phyloP scores from a whole-genome alignment of 1,140 invertebrate species.

The Ectropis grisescens region DNA sequence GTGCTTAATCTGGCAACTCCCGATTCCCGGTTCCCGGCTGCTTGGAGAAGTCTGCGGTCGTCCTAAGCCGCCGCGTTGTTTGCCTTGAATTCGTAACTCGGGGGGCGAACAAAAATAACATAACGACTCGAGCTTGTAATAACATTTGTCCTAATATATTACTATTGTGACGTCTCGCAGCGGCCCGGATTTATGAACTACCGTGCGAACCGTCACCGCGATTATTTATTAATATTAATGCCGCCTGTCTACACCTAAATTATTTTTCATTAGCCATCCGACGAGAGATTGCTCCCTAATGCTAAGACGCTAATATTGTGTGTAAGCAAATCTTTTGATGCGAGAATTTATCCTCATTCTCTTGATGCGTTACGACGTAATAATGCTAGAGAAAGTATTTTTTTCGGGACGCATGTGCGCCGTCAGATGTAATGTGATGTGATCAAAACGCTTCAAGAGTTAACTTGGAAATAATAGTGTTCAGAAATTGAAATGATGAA shows the following conservation, averaged over 20 bases:
- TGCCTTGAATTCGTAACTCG: too few relatives aligned
- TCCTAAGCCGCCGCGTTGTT: too few relatives aligned
- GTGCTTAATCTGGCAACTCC: too few relatives aligned
- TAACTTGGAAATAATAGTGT: too few relatives aligned
- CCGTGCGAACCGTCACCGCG: slow-evolving; percentile 45
- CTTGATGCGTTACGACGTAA: slow-evolving; percentile 1
- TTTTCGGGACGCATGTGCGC: too few relatives aligned
- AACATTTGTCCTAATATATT: slow-evolving; percentile 64
- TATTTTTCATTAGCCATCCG: slow-evolving; percentile 49
- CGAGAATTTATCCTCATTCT: slow-evolving; percentile 11
- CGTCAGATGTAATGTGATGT: too few relatives aligned
- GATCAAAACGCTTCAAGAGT: too few relatives aligned
- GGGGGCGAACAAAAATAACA: slow-evolving; percentile 55
- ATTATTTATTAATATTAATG: slow-evolving; percentile 62
- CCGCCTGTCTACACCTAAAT: slow-evolving; percentile 34
- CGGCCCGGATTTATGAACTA: slow-evolving; percentile 43
- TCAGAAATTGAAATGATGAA: too few relatives aligned
- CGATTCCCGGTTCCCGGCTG: too few relatives aligned
- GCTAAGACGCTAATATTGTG: slow-evolving; percentile 20
- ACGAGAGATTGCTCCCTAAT: slow-evolving; percentile 17
- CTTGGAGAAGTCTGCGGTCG: too few relatives aligned
- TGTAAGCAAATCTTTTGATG: slow-evolving; percentile 25
- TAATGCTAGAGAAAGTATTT: too few relatives aligned
- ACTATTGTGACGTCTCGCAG: slow-evolving; percentile 51
- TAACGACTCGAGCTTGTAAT: slow-evolving; percentile 56